Base-by-base conservation (phyloP, 2,888 invertebrate genomes). In the Coecobrya sp. region DNA sequence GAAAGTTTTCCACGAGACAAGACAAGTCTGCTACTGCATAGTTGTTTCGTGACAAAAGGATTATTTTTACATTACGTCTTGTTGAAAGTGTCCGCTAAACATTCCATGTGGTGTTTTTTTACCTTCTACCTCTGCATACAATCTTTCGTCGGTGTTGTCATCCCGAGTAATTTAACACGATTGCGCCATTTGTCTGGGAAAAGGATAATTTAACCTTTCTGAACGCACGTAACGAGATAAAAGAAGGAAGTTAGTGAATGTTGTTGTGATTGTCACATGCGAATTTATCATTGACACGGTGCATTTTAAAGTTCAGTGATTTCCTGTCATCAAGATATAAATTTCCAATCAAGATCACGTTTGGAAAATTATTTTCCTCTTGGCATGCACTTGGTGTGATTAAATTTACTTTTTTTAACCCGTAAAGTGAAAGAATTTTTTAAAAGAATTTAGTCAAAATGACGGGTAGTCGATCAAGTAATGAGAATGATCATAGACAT, bases 401-500 rank as follows among this genome's bases (percentile, higher is more conserved):
- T 27, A 36, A 65, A 68, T 68, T 68, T 3, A 27, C 16, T 0
- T 79, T 79, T 79, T 79, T 22, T 4, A 8, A 52, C n/a, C 10
- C 7, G 16, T n/a, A n/a, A 8, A 52, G 27, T 10, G 3, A 25
- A 13, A 49, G 11, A 45, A 1, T 52, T 19, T 22, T 79, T 30
- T 10, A 25, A 70, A n/a, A 52, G 81, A 62, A 59, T n/a, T n/a
- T 81, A 62, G 22, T 25, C 70, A 92, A 90, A 62, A 94, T 95
- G 95, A 94, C 95, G 89, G 95, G 95, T 89, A 95, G 95, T 92
- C 94, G 94, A 89, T 94, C 97, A 96, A 97, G 97, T 96, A 96
- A 96, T 96, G 97, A 97, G 96, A 94, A 95, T 87, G 98, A 98
- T 96, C 98, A 98, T 96, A 98, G 98, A 96, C 98, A 98, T n/a